These are phyloP conservation scores for Spinus olivaceus DNA, from an alignment of 2,797 vertebrate genomes.

Conservation along the genomic window DNA sequence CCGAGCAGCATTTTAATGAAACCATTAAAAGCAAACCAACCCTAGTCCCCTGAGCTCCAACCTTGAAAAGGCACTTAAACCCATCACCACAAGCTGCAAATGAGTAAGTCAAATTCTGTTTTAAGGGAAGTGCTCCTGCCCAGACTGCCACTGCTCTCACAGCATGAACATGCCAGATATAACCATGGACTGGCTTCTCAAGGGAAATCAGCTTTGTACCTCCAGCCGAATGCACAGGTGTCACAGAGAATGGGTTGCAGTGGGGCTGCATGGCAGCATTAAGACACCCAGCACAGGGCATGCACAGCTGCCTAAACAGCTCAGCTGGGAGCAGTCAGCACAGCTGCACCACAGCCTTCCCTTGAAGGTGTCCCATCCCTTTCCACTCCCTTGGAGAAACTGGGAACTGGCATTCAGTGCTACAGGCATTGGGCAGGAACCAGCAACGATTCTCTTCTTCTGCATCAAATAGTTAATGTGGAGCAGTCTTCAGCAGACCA, in stretches of 20 bases:
- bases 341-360: no score
- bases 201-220: background rate
- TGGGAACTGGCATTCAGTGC: accelerated
- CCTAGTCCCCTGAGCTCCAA: background rate
- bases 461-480: background rate
- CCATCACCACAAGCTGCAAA: background rate
- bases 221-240: accelerated
- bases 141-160: background rate
- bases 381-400: background rate
- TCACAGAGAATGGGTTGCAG: background rate
- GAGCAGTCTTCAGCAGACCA: background rate
- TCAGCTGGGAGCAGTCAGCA: background rate
- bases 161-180: background rate
- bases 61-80: background rate
- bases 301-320: background rate
- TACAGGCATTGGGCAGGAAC: background rate
- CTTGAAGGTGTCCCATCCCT: accelerated
- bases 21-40: background rate
- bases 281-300: accelerated
- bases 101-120: background rate
- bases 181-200: background rate
- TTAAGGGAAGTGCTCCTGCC: background rate
- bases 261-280: accelerated
- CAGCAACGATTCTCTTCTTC: background rate
- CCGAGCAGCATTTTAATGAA: background rate